These are phyloP conservation scores for Channallabes apus DNA, from an alignment of 2,797 vertebrate species.

Conservation along the genomic window DNA sequence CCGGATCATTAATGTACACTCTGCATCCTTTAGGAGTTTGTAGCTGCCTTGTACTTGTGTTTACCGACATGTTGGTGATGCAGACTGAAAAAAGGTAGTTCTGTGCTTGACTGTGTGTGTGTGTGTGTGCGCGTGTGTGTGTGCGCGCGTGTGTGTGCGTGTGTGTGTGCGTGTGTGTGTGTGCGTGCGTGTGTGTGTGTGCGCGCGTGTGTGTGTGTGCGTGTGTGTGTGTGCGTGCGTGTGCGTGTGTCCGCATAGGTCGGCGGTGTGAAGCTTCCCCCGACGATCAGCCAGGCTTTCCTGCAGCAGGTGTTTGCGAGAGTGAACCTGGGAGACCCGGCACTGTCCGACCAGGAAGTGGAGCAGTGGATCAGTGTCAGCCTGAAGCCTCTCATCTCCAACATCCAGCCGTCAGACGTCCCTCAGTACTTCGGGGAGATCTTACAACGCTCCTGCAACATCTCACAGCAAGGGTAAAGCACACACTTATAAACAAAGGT, in stretches of 20 bases:
- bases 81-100: no score
- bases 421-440: conserved; percentile 63
- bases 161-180: no score
- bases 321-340: conserved; percentile 63
- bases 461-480: conserved; percentile 61
- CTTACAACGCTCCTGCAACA: conserved; percentile 61
- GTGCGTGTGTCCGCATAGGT: conserved; percentile 51
- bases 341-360: conserved; percentile 57
- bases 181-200: no score
- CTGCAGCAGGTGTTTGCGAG: conserved; percentile 70
- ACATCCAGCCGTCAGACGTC: conserved; percentile 58
- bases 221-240: no score
- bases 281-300: conserved; percentile 62
- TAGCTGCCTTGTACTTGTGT: no score
- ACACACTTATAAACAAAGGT: conserved; percentile 32
- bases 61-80: background rate
- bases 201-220: no score
- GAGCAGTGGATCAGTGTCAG: conserved; percentile 63
- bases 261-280: conserved; percentile 28
- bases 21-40: background rate
- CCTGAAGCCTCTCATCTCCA: conserved; percentile 65
- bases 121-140: conserved; percentile 22
- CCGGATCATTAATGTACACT: no score
- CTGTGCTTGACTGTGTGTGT: background rate
- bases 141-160: conserved; percentile 31